phyloP scores from a whole-genome alignment of 1,140 invertebrate species.

The Drosophila parabipectinata region DNA sequence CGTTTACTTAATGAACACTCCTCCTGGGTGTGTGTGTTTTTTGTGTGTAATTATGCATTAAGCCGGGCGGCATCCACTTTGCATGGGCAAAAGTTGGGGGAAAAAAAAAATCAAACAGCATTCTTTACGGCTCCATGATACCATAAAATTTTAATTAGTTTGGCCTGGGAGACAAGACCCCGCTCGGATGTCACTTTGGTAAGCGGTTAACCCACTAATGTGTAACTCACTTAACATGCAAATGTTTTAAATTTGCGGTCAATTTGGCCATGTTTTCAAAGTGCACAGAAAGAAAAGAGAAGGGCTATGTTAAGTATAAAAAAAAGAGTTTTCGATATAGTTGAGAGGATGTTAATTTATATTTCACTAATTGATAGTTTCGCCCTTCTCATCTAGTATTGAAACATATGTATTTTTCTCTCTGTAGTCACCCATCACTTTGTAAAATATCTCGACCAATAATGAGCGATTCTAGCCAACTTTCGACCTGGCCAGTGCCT shows the following conservation, averaged over 20 bases:
- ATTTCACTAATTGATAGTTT: no score
- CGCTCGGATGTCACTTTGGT: constrained; percentile 13
- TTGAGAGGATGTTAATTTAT: no score
- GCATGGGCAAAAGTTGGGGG: constrained; percentile 37
- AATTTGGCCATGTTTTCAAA: constrained; percentile 34
- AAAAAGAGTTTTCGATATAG: no score
- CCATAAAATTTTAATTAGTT: constrained; percentile 81
- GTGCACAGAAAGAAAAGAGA: background rate
- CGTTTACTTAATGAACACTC: constrained; percentile 77
- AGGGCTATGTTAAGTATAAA: no score
- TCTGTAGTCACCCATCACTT: background rate
- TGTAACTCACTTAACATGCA: constrained; percentile 8
- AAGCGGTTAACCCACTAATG: constrained; percentile 19
- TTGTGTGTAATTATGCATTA: constrained; percentile 80
- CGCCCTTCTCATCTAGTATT: no score
- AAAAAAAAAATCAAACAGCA: constrained; percentile 52
- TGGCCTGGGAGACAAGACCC: constrained; percentile 34
- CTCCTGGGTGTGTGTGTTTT: constrained; percentile 22
- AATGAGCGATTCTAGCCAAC: constrained; percentile 5
- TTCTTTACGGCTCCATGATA: constrained; percentile 59
- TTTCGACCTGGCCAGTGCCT: background rate
- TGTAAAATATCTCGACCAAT: background rate
- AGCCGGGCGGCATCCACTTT: constrained; percentile 50
- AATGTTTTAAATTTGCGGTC: constrained; percentile 49
- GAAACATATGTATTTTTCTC: no score